A percentile compares a stretch with the other conserved stretches of the same genome.
Conservation (phyloP, 2,797 vertebrate species). For the Hippopotamyrus pictus region DNA sequence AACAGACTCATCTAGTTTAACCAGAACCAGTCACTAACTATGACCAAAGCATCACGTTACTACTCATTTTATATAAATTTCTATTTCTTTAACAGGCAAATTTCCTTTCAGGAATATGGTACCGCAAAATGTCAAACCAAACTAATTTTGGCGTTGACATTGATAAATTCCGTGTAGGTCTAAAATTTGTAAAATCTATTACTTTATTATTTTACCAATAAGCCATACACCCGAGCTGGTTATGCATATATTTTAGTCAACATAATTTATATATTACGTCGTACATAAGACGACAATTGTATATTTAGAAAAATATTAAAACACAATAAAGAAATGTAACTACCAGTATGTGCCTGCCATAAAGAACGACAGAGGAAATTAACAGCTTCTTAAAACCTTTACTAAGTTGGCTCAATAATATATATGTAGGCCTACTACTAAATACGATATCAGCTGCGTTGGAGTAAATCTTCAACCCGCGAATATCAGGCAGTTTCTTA, state of each 20-base stretch:
- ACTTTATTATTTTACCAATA: not conserved
- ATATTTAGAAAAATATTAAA: not conserved
- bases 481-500: not conserved
- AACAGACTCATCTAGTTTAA: not conserved
- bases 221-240: not conserved
- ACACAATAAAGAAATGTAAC: not conserved
- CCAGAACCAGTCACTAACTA: not conserved
- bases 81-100: not conserved
- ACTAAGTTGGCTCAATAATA: not conserved
- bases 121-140: not conserved
- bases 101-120: not conserved
- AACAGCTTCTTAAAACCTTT: not conserved
- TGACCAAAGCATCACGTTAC: not conserved
- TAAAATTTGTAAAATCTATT: not conserved
- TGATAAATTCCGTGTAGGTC: not conserved
- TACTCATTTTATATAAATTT: not conserved
- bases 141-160: not conserved
- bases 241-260: not conserved
- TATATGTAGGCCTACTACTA: not conserved
- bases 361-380: not conserved
- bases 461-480: not conserved
- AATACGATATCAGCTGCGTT: not conserved
- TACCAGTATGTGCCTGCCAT: not conserved
- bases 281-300: not conserved
- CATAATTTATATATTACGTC: not conserved